These are phyloP conservation scores for Chauna torquata DNA, from an alignment of 2,113 vertebrate species.

Conservation along the genomic window DNA sequence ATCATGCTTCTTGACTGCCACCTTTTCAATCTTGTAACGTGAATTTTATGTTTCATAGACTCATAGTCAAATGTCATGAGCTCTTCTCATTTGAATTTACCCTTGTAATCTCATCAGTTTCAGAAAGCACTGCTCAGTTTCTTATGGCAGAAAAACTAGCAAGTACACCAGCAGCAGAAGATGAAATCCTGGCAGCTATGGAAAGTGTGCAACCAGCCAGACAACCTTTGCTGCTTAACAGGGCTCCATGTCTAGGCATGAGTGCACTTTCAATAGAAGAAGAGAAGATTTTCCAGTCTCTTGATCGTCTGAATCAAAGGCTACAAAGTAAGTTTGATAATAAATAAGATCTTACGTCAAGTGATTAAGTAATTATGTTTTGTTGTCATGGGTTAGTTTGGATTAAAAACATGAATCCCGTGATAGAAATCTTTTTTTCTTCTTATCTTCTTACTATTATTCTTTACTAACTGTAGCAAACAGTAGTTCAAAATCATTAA, in stretches of 20 bases:
- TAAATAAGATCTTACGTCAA: neutral
- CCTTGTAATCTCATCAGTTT: constrained; percentile 71
- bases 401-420: neutral
- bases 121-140: constrained; percentile 77
- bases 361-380: neutral
- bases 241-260: neutral
- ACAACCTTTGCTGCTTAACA: neutral
- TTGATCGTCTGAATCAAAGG: constrained; percentile 83
- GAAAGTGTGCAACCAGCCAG: constrained; percentile 61
- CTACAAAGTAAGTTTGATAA: constrained; percentile 81
- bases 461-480: neutral
- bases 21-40: neutral
- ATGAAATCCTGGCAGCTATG: constrained; percentile 71
- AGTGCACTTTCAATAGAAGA: constrained; percentile 84
- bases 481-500: neutral
- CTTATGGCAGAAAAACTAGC: constrained; percentile 73
- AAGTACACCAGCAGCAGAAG: constrained; percentile 59
- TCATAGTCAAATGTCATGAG: neutral
- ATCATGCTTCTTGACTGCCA: neutral
- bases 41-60: neutral
- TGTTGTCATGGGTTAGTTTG: neutral
- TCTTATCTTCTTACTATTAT: neutral
- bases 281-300: constrained; percentile 84
- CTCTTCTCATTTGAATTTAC: neutral
- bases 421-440: neutral